phyloP scores from a whole-genome alignment of 2,797 vertebrate genomes.

The Leucoraja ocellata region DNA sequence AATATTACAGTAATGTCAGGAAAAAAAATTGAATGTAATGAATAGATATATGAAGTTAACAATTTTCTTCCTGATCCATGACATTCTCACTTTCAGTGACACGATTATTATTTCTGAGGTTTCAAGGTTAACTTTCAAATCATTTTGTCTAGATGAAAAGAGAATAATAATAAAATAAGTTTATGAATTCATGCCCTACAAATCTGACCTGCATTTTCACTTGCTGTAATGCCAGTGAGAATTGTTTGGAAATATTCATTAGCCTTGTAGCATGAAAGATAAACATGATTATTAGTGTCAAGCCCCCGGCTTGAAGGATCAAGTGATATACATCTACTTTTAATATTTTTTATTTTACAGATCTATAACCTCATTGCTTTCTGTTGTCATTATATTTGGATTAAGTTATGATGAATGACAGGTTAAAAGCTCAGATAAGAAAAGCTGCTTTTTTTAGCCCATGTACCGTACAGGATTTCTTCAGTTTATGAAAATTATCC shows the following conservation, averaged over 20 bases:
- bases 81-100: not conserved
- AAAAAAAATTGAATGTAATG: not conserved
- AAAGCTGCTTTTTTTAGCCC: not conserved
- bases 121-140: not conserved
- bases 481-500: conserved; percentile 7
- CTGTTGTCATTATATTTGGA: not conserved
- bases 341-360: not conserved
- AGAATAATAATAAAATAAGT: not conserved
- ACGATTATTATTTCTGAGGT: not conserved
- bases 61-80: not conserved
- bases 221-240: not conserved
- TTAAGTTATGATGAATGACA: not conserved
- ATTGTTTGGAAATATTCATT: not conserved
- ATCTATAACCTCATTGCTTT: not conserved
- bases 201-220: not conserved
- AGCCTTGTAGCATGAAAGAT: not conserved
- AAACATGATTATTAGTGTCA: not conserved
- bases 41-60: not conserved
- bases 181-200: not conserved
- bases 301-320: not conserved
- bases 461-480: not conserved
- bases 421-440: not conserved
- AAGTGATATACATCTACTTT: not conserved
- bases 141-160: not conserved
- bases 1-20: not conserved